Evolutionary conservation across 2,888 invertebrate genomes (phyloP).

Genomic region (Xanthorhoe spadicearia): DNA sequence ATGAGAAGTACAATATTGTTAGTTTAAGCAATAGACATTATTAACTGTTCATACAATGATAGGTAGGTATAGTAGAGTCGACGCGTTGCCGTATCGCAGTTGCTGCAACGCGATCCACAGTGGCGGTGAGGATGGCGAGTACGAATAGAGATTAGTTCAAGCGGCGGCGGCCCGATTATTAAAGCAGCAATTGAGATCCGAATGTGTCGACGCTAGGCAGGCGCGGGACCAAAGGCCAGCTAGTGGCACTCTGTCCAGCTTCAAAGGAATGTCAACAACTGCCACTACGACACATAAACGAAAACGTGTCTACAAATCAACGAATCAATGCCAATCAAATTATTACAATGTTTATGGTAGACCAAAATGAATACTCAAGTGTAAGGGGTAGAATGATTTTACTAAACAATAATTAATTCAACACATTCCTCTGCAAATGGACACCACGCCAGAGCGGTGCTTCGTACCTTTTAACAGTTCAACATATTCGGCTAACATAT

Average conservation of each 20-base stretch:
- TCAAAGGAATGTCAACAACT: conserved; percentile 35
- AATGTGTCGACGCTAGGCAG: conserved; percentile 46
- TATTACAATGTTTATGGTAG: conserved; percentile 8
- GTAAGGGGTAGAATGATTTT: conserved; percentile 22
- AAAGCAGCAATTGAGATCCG: conserved; percentile 59
- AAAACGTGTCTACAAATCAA: conserved; percentile 13
- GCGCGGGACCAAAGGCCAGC: conserved; percentile 36
- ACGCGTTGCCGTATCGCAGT: conserved; percentile 32
- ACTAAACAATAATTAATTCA: conserved; percentile 13
- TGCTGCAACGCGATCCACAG: conserved; percentile 39
- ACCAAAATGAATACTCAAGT: conserved; percentile 20
- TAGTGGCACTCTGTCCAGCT: conserved; percentile 41
- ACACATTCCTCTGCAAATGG: conserved; percentile 46
- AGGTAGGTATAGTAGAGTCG: conserved; percentile 23
- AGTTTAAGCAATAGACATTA: conserved; percentile 52
- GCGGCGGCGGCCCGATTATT: conserved; percentile 47
- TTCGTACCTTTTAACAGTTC: conserved; percentile 52
- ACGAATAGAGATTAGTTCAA: conserved; percentile 49
- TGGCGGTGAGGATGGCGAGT: conserved; percentile 54
- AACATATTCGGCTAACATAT: conserved; percentile 28
- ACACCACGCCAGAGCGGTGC: conserved; percentile 41
- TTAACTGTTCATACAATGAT: conserved; percentile 25
- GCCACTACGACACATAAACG: conserved; percentile 16
- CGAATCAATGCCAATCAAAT: conserved; percentile 15
- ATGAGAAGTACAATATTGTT: conserved; percentile 84